Conservation (phyloP, 2,888 invertebrate species). For the Ametastegia equiseti region DNA sequence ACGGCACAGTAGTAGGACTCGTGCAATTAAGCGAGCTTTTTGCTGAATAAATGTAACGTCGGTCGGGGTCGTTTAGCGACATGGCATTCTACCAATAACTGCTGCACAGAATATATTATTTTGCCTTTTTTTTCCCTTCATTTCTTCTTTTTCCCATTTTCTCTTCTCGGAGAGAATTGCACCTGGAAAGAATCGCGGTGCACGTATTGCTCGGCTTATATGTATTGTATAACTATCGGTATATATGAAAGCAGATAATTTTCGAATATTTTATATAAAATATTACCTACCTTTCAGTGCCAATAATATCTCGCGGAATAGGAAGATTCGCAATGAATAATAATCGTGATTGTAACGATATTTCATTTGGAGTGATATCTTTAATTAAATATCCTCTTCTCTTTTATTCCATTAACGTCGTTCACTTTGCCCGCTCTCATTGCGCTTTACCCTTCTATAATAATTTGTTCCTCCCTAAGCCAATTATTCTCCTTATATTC, state of each 20-base stretch:
- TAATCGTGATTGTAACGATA: conserved; percentile 2
- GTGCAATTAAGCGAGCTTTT: conserved; percentile 15
- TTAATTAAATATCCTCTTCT: conserved; percentile 25
- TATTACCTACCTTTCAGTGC: not conserved
- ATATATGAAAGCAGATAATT: not conserved
- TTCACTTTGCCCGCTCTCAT: not conserved
- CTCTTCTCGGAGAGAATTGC: not conserved
- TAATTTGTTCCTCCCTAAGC: not conserved
- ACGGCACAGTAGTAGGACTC: not conserved
- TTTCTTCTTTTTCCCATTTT: not conserved
- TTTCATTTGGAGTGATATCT: conserved; percentile 8
- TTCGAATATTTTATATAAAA: not conserved
- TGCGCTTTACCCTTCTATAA: conserved; percentile 28
- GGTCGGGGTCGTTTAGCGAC: conserved; percentile 6
- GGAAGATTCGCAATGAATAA: conserved; percentile 6
- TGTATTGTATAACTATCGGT: too few relatives aligned
- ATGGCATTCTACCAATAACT: conserved; percentile 20
- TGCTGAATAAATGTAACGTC: not conserved
- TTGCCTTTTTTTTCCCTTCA: not conserved
- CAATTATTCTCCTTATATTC: not conserved
- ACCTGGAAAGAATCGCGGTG: not conserved
- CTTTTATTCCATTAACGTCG: conserved; percentile 7
- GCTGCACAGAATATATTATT: conserved; percentile 14
- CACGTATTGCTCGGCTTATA: not conserved
- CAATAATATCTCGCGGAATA: not conserved